Evolutionary conservation across 2,888 invertebrate genomes (phyloP).

Genomic region (Cryptus armator): DNA sequence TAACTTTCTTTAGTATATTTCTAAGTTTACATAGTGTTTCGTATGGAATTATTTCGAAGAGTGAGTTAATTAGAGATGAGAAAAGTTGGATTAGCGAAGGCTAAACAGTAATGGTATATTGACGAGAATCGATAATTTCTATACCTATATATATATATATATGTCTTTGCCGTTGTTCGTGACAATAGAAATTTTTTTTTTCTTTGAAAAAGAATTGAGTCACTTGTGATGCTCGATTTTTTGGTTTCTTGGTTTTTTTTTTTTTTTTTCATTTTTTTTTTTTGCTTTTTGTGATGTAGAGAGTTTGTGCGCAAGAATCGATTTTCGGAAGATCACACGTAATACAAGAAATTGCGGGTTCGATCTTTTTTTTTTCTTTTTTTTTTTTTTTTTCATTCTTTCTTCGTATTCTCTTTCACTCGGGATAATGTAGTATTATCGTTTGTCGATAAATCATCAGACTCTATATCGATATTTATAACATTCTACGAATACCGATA

Average conservation of each 20-base stretch:
- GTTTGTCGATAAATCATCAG: slow-evolving; percentile 33
- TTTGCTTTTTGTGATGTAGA: slow-evolving; percentile 30
- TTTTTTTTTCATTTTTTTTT: background rate
- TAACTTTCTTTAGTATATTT: slow-evolving; percentile 24
- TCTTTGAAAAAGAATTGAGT: background rate
- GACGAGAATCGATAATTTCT: slow-evolving; percentile 62
- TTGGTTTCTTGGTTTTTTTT: background rate
- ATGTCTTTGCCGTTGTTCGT: slow-evolving; percentile 16
- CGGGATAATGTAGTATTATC: background rate
- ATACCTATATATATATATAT: slow-evolving; percentile 4
- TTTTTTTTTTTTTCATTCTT: background rate
- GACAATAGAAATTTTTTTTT: slow-evolving; percentile 18
- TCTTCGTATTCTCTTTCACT: background rate
- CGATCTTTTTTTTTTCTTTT: slow-evolving; percentile 17
- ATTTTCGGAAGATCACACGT: slow-evolving; percentile 4
- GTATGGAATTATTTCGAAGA: slow-evolving; percentile 37
- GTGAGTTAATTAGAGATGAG: slow-evolving; percentile 38
- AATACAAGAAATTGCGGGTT: background rate
- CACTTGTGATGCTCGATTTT: background rate
- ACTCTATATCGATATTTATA: slow-evolving; percentile 17
- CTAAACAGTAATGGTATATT: slow-evolving; percentile 60
- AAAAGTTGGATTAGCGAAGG: slow-evolving; percentile 36
- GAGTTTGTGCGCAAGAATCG: slow-evolving; percentile 47
- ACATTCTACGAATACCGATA: slow-evolving; percentile 60
- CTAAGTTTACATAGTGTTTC: slow-evolving; percentile 22